These are phyloP conservation scores for Bubo bubo DNA, from an alignment of 2,113 vertebrate genomes.

Conservation along the genomic window DNA sequence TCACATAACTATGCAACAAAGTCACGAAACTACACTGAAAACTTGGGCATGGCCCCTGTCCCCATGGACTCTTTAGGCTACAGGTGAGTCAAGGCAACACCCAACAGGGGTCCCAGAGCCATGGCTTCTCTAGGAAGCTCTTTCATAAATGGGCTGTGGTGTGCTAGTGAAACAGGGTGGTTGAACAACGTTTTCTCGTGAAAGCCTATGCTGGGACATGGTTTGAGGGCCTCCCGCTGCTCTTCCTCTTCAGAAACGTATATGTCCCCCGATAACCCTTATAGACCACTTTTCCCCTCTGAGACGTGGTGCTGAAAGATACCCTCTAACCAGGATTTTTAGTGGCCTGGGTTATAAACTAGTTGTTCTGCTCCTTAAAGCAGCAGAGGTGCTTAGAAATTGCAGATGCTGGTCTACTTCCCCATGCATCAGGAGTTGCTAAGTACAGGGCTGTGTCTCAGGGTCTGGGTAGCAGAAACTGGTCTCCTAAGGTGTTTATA, in stretches of 20 bases:
- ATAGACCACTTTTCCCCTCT: neutral
- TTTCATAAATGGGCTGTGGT: neutral
- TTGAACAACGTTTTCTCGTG: neutral
- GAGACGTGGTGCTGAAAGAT: neutral
- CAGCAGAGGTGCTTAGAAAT: neutral
- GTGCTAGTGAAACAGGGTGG: neutral
- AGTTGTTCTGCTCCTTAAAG: neutral
- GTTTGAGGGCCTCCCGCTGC: neutral
- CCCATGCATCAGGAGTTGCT: accelerated
- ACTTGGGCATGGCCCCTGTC: conserved; percentile 60
- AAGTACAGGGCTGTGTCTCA: neutral
- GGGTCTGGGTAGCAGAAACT: neutral
- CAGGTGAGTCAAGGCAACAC: conserved; percentile 74
- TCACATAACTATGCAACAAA: conserved; percentile 82
- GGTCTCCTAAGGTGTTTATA: neutral
- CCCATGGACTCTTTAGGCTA: conserved; percentile 82
- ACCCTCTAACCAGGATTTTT: neutral
- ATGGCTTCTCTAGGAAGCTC: neutral
- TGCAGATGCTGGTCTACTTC: neutral
- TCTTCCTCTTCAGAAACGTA: neutral
- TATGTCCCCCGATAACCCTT: neutral
- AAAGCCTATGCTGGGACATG: neutral
- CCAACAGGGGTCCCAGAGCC: neutral
- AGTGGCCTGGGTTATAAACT: neutral
- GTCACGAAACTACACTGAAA: conserved; percentile 85